Evolutionary conservation across 2,888 invertebrate genomes (phyloP).

Genomic region (Drosophila lutescens): DNA sequence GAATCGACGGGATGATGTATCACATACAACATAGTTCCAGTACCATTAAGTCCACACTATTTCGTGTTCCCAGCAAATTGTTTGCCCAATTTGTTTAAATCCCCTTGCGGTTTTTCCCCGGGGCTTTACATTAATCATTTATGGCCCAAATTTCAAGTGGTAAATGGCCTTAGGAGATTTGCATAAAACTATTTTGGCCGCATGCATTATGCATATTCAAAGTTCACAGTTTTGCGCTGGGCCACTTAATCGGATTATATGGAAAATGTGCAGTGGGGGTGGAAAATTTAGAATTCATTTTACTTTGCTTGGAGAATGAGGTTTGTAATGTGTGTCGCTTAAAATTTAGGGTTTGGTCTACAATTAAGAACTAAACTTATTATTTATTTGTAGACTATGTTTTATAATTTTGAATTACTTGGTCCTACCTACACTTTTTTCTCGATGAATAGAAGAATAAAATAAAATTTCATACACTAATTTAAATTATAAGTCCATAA

Average conservation of each 20-base stretch:
- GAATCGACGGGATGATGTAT: conserved; percentile 7
- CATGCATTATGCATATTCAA: conserved; percentile 63
- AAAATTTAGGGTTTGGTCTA: not conserved
- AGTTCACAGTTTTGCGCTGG: conserved; percentile 19
- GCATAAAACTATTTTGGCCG: conserved; percentile 53
- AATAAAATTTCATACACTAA: too few relatives aligned
- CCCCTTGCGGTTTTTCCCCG: conserved; percentile 3
- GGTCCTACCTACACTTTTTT: too few relatives aligned
- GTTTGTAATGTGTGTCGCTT: conserved; percentile 10
- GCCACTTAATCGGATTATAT: conserved; percentile 35
- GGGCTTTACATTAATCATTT: conserved; percentile 55
- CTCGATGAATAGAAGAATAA: too few relatives aligned
- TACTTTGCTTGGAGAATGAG: conserved; percentile 6
- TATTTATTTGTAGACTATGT: too few relatives aligned
- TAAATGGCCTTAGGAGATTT: conserved; percentile 71
- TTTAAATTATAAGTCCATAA: too few relatives aligned
- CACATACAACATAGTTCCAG: not conserved
- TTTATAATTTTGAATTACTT: too few relatives aligned
- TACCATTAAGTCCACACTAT: not conserved
- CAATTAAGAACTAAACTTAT: too few relatives aligned
- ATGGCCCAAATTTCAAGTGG: conserved; percentile 58
- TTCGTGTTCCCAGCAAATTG: conserved; percentile 18
- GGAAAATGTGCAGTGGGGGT: conserved; percentile 1
- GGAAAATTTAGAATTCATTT: conserved; percentile 23
- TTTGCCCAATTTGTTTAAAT: conserved; percentile 7